Evolutionary conservation across 2,113 vertebrate genomes (phyloP), one percentile per base, ranked within the genome.

Genomic region (Montifringilla adamsi): DNA sequence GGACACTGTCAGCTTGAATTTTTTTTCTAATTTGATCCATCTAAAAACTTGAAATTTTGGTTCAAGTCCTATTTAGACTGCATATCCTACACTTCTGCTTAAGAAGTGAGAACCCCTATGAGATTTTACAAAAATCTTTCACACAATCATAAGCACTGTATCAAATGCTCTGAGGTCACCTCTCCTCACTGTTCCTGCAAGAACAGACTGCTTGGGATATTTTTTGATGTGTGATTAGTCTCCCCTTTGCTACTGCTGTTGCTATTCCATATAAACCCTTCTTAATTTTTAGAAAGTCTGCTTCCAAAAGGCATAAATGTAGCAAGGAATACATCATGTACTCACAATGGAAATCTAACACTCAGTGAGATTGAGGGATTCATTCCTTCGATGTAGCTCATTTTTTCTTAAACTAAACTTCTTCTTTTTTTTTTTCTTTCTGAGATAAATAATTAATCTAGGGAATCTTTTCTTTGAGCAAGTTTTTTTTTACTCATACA

Each of bases 1-100:
- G 81, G 96, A 96, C 96, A 95, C 2, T 94, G 95, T 93, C 96
- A 93, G 83, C 56, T 95, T 86, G 49, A 69, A 46, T 95, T 55
- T 92, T 94, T 95, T 92, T 95, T 60, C 67, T 70, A 59, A 92
- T 94, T 68, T 78, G 44, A 94, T 26, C 50, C 24, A 52, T 44
- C 67, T 75, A 69, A 83, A 95, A 95, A 56, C 46, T 84, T 82
- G 16, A 66, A 55, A 56, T 93, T 93, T 89, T 28, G 39, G 15
- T 58, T 91, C 35, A 79, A 74, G 74, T 60, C 11, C 60, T n/a
- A 56, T 72, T 90, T 77, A 59, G 47, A 76, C 33, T 35, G 23
- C 5, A 72, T 23, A 64, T 50, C 7, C 23, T 67, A 84, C 6
- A 27, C 23, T 67, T 43, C n/a, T 55, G 16, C 31, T 75, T 74